Evolutionary conservation across 2,797 vertebrate genomes (phyloP).

Genomic region (Epinephelus coioides): DNA sequence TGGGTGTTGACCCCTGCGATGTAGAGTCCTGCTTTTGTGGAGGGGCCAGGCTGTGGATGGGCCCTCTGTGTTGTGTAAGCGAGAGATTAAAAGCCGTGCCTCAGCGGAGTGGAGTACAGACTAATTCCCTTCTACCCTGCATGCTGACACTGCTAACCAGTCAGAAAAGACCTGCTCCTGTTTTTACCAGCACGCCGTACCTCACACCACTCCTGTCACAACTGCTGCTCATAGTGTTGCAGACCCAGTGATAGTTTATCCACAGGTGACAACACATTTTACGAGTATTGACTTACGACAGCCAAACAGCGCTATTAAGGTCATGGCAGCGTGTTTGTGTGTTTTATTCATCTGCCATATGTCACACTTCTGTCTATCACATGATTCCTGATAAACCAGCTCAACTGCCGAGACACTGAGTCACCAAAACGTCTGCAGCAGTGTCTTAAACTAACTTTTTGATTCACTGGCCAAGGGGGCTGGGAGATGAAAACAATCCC

Average conservation of each 20-base stretch:
- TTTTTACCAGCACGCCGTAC: neutral
- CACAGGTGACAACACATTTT: slow-evolving; percentile 39
- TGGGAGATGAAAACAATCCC: too few relatives aligned
- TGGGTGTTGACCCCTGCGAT: slow-evolving; percentile 60
- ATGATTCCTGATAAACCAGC: slow-evolving; percentile 32
- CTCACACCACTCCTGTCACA: slow-evolving; percentile 24
- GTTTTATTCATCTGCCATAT: slow-evolving; percentile 48
- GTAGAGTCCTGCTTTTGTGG: slow-evolving; percentile 59
- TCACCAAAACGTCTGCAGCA: slow-evolving; percentile 9
- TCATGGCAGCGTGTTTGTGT: slow-evolving; percentile 35
- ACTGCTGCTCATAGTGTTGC: slow-evolving; percentile 24
- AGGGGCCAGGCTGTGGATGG: slow-evolving; percentile 59
- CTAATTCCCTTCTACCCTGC: slow-evolving; percentile 49
- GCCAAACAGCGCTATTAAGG: slow-evolving; percentile 19
- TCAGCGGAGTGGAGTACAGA: slow-evolving; percentile 44
- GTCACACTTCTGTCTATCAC: slow-evolving; percentile 18
- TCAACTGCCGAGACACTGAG: slow-evolving; percentile 4
- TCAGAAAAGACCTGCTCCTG: slow-evolving; percentile 30
- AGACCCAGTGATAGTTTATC: slow-evolving; percentile 14
- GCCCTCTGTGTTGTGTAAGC: slow-evolving; percentile 76
- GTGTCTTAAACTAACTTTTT: too few relatives aligned
- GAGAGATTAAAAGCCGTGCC: slow-evolving; percentile 73
- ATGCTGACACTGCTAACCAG: slow-evolving; percentile 32
- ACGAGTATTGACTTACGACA: slow-evolving; percentile 24
- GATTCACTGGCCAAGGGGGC: too few relatives aligned